Evolutionary conservation across 2,888 invertebrate genomes (phyloP), one percentile per base, ranked within the genome.

Genomic region (Dione juno): DNA sequence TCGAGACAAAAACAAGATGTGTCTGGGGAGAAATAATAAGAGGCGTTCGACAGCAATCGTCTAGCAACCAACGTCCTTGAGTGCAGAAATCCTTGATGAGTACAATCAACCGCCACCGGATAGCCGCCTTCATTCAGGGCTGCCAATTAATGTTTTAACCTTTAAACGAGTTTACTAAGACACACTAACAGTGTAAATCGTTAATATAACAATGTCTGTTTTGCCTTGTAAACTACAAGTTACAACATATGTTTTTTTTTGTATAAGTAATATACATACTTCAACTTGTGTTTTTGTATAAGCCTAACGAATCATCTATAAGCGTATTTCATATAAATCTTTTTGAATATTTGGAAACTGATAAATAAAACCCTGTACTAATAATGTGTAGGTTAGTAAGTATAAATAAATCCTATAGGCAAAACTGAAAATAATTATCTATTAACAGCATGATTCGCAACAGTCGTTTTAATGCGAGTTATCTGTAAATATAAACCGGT

Each of bases 91-190:
- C 92, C 92, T 93, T 92, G 92, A 93, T 93, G 92, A 90, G 92
- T 92, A 92, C 92, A 93, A 90, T 93, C 91, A 93, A 93, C 92
- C 89, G 91, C 90, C 90, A 89, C 90, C 88, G 92, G 89, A 88
- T 88, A 90, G 88, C 87, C 82, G 83, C 79, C 84, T 85, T 79
- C 84, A 84, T 84, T 80, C 87, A 92, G 91, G 91, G 92, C 86
- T 90, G 89, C 83, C 90, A 85, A 90, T 77, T 77, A 75, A 70
- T 70, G 48, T 59, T 70, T 67, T 70, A 69, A 67, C 68, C 74
- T 74, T 71, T 71, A 57, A 67, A 70, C 70, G 64, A 48, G 58
- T 66, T 67, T 43, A 45, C 43, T 65, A 16, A 48, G 45, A 45
- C 59, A 58, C 48, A 52, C 48, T 45, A 57, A 40, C 35, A 48